These are phyloP conservation scores for Semicossyphus pulcher DNA, from an alignment of 2,113 vertebrate genomes.

Conservation along the genomic window DNA sequence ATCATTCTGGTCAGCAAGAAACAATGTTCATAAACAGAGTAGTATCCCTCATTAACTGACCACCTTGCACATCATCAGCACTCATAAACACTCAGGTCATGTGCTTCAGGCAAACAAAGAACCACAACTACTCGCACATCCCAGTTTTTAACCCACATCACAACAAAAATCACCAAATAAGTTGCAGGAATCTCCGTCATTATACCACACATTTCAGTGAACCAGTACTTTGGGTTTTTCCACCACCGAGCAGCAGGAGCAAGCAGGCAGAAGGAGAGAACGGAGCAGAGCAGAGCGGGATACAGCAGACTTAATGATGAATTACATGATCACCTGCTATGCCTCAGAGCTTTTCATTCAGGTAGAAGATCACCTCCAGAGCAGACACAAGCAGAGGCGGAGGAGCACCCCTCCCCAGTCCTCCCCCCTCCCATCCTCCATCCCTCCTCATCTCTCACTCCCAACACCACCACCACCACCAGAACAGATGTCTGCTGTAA, in stretches of 20 bases:
- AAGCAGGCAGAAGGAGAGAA: constrained; percentile 45
- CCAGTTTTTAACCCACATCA: constrained; percentile 23
- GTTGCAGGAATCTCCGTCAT: constrained; percentile 22
- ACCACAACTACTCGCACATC: constrained; percentile 12
- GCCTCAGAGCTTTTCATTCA: constrained; percentile 77
- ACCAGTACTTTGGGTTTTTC: constrained; percentile 29
- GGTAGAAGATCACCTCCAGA: constrained; percentile 80
- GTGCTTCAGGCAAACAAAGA: constrained; percentile 16
- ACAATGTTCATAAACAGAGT: not conserved
- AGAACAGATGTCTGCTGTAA: constrained; percentile 89
- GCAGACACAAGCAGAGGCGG: constrained; percentile 61
- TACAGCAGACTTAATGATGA: constrained; percentile 73
- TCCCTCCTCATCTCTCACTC: constrained; percentile 65
- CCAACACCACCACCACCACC: constrained; percentile 79
- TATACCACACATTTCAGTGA: constrained; percentile 6
- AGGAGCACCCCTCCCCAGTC: constrained; percentile 28
- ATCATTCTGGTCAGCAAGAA: constrained; percentile 39
- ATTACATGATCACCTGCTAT: constrained; percentile 80
- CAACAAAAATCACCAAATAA: constrained; percentile 17
- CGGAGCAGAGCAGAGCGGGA: constrained; percentile 48
- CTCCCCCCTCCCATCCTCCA: constrained; percentile 17
- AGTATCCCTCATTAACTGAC: constrained; percentile 19
- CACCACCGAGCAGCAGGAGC: constrained; percentile 53
- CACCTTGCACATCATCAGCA: constrained; percentile 36
- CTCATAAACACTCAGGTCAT: constrained; percentile 5